Percentiles rank a stretch among this genome's conserved stretches.
These are phyloP conservation scores for Lithophane leautieri DNA, from an alignment of 2,888 invertebrate species.

Conservation along the genomic window DNA sequence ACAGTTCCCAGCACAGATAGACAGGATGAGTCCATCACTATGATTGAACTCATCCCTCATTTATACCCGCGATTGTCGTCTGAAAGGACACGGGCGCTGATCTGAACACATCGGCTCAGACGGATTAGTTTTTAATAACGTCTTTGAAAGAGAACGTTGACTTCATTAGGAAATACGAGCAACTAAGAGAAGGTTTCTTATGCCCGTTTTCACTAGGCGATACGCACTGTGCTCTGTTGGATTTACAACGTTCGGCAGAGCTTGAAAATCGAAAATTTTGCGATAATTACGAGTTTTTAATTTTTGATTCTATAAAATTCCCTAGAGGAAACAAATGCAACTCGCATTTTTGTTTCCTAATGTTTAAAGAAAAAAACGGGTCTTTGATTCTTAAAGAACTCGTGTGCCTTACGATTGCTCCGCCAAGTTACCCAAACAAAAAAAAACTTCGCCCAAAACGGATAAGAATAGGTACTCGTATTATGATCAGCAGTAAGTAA, in stretches of 20 bases:
- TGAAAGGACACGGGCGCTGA: slow-evolving; percentile 39
- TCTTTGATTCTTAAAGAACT: no score
- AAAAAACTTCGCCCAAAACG: no score
- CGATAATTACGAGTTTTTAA: not conserved
- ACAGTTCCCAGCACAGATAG: slow-evolving; percentile 15
- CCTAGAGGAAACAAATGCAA: no score
- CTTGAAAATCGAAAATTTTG: not conserved
- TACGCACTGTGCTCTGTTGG: not conserved
- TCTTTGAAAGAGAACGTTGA: slow-evolving; percentile 49
- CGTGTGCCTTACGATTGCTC: no score
- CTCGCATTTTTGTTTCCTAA: no score
- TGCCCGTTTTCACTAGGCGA: not conserved
- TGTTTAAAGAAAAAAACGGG: no score
- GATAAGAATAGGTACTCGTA: no score
- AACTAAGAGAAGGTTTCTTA: slow-evolving; percentile 2
- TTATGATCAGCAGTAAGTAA: no score
- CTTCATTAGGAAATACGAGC: slow-evolving; percentile 39
- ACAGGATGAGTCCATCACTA: slow-evolving; percentile 23
- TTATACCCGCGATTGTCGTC: slow-evolving; percentile 34
- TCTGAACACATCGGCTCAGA: slow-evolving; percentile 49
- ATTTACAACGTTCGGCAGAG: not conserved
- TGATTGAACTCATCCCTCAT: slow-evolving; percentile 41
- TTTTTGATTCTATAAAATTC: not conserved
- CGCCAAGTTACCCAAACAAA: no score
- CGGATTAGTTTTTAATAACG: slow-evolving; percentile 62